Evolutionary conservation across 2,113 vertebrate genomes (phyloP).

Genomic region (Microcebus griseorufus): DNA sequence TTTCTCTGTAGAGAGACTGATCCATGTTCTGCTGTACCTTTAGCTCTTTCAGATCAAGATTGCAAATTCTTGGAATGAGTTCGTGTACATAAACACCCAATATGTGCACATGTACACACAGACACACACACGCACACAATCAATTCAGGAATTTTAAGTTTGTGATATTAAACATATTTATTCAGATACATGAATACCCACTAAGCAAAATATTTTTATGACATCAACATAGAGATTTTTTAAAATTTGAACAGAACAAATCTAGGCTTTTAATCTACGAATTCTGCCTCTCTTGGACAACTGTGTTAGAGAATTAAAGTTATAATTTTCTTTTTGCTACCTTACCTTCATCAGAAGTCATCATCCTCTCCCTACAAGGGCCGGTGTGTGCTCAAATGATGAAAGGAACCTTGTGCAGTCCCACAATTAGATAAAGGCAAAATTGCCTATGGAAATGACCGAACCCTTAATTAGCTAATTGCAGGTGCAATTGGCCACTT

Average conservation of each 20-base stretch:
- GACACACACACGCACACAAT: background rate
- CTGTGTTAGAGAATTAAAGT: background rate
- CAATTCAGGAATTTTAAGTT: background rate
- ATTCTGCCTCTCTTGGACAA: background rate
- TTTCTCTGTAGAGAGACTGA: background rate
- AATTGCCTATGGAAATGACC: constrained; percentile 78
- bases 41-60: constrained; percentile 13
- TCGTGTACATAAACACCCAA: background rate
- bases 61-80: constrained; percentile 26
- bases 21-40: background rate
- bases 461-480: constrained; percentile 80
- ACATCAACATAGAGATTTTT: background rate
- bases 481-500: constrained; percentile 80
- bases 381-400: constrained; percentile 50
- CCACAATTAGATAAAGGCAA: constrained; percentile 76
- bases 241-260: constrained; percentile 27
- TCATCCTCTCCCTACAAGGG: background rate
- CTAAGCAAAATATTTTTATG: constrained; percentile 20
- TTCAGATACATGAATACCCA: background rate
- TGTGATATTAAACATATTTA: constrained; percentile 17
- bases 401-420: constrained; percentile 57
- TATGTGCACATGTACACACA: background rate
- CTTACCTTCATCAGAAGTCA: constrained; percentile 6
- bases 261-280: background rate
- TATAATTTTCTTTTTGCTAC: background rate